Evolutionary conservation across 1,140 invertebrate species (phyloP).

Genomic region (Calliopsis andreniformis): DNA sequence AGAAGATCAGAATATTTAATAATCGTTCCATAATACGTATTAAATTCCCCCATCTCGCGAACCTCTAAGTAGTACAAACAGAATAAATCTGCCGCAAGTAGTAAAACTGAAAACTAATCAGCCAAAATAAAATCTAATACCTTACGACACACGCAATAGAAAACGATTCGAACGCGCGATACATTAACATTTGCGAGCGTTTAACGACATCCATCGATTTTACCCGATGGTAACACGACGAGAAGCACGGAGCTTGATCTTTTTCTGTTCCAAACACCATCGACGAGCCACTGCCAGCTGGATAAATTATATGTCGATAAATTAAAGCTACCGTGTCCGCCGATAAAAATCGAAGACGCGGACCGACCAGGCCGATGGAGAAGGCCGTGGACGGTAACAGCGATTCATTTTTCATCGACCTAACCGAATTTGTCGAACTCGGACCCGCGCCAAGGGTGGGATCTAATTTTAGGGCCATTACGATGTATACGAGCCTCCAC

Average conservation of each 20-base stretch:
- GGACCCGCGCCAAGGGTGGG: conserved; percentile 73
- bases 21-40: too few species aligned
- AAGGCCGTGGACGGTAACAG: conserved; percentile 42
- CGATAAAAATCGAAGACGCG: conserved; percentile 55
- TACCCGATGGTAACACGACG: conserved; percentile 28
- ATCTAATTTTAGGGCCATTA: conserved; percentile 78
- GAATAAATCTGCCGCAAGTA: neutral
- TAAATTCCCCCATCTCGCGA: too few species aligned
- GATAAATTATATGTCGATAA: conserved; percentile 53
- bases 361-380: conserved; percentile 30
- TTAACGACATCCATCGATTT: neutral
- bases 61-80: neutral
- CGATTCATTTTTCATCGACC: conserved; percentile 77
- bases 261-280: conserved; percentile 6
- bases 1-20: too few species aligned
- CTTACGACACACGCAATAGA: too few species aligned
- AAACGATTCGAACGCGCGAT: neutral
- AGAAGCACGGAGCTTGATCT: neutral
- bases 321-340: conserved; percentile 35
- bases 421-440: conserved; percentile 80
- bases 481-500: conserved; percentile 71
- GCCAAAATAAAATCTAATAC: neutral
- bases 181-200: neutral
- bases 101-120: neutral
- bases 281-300: neutral